Percentiles rank a stretch among this genome's conserved stretches.
Evolutionary conservation across 2,113 vertebrate genomes (phyloP).

Genomic region (Anoura caudifer): DNA sequence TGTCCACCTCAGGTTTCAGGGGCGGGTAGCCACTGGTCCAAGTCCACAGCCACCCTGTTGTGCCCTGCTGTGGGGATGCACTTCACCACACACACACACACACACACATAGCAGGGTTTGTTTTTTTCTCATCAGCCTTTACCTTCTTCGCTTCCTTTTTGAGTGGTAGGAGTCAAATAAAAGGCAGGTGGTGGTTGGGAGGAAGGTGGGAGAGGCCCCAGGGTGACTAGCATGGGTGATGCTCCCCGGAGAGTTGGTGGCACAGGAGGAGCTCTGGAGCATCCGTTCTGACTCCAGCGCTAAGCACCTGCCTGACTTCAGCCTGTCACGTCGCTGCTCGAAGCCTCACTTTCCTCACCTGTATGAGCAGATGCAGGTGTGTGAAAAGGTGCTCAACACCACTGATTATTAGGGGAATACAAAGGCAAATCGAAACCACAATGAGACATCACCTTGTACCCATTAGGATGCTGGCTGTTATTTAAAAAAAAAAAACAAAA

Average conservation of each 20-base stretch:
- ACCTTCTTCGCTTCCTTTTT: not conserved
- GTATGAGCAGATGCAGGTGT: not conserved
- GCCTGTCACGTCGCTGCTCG: not conserved
- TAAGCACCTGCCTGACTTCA: not conserved
- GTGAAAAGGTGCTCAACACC: not conserved
- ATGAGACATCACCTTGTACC: not conserved
- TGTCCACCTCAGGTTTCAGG: not conserved
- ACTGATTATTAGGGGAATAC: not conserved
- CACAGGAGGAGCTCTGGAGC: not conserved
- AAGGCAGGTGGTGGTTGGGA: not conserved
- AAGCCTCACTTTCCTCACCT: not conserved
- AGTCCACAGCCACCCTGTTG: not conserved
- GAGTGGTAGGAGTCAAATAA: not conserved
- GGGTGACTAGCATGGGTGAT: not conserved
- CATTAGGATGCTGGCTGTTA: no score
- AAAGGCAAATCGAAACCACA: not conserved
- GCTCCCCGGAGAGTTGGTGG: not conserved
- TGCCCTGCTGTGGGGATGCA: not conserved
- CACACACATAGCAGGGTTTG: not conserved
- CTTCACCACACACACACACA: not conserved
- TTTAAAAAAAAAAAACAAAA: not conserved
- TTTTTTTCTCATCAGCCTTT: not conserved
- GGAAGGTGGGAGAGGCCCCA: not conserved
- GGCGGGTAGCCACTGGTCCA: not conserved
- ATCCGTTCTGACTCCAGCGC: not conserved